Conservation (phyloP, 2,888 invertebrate genomes). For the Dendrolimus pini region DNA sequence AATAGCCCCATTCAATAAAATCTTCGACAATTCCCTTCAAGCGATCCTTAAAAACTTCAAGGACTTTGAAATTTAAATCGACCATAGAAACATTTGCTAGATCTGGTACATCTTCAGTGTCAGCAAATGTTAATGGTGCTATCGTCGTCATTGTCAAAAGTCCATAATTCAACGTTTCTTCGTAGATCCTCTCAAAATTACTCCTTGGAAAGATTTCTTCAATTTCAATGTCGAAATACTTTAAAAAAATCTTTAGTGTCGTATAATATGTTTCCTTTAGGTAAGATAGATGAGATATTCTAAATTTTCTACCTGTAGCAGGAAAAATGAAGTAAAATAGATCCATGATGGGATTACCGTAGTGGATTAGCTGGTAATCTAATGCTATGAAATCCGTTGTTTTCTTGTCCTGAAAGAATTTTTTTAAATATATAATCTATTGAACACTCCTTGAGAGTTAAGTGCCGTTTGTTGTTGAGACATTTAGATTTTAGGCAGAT, state of each 20-base stretch:
- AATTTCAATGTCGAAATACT: slow-evolving; percentile 31
- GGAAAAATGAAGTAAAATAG: slow-evolving; percentile 34
- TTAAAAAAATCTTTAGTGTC: slow-evolving; percentile 25
- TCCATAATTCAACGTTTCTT: slow-evolving; percentile 34
- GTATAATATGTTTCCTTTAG: slow-evolving; percentile 36
- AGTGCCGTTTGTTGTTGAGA: too few relatives aligned
- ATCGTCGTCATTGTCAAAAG: slow-evolving; percentile 22
- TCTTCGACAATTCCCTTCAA: slow-evolving; percentile 32
- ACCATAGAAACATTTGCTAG: slow-evolving; percentile 17
- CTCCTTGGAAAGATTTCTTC: slow-evolving; percentile 25
- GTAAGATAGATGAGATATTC: slow-evolving; percentile 26
- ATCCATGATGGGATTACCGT: slow-evolving; percentile 35
- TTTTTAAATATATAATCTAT: not conserved
- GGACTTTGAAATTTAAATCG: slow-evolving; percentile 19
- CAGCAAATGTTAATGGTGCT: slow-evolving; percentile 31
- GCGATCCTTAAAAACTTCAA: slow-evolving; percentile 22
- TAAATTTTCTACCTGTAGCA: slow-evolving; percentile 32
- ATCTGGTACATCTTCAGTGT: slow-evolving; percentile 29
- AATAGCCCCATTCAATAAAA: slow-evolving; percentile 28
- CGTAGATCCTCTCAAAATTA: slow-evolving; percentile 32
- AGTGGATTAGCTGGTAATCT: slow-evolving; percentile 37
- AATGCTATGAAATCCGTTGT: slow-evolving; percentile 28
- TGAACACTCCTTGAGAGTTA: too few relatives aligned
- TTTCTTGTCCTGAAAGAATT: slow-evolving; percentile 15
- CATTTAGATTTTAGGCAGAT: too few relatives aligned